Conservation (phyloP, 2,113 vertebrate species). For the Rhinolophus ferrumequinum region DNA sequence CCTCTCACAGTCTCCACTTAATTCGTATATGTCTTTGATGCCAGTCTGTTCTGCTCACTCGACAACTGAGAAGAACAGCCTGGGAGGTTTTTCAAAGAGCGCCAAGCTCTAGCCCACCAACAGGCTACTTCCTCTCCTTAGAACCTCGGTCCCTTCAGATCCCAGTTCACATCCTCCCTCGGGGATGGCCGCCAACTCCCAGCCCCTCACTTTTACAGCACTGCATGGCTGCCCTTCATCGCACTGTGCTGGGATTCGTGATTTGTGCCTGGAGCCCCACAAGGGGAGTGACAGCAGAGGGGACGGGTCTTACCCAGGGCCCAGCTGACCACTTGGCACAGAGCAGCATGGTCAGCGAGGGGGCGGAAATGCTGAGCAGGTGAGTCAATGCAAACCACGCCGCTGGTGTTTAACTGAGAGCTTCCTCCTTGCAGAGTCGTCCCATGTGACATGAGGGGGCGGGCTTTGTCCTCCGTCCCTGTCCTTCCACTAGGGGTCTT, state of each 20-base stretch:
- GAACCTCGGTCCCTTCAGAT: not conserved
- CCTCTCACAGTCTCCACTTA: not conserved
- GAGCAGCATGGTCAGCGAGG: not conserved
- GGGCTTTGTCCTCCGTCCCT: not conserved
- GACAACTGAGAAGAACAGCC: too few relatives aligned
- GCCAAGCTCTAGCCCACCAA: not conserved
- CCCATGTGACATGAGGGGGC: rapidly evolving
- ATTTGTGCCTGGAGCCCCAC: not conserved
- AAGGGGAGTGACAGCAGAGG: not conserved
- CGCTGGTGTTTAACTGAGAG: not conserved
- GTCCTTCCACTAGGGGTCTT: not conserved
- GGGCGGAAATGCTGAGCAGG: too few relatives aligned
- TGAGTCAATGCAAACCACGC: not conserved
- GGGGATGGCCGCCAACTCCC: not conserved
- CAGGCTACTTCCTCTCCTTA: rapidly evolving
- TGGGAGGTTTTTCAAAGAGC: too few relatives aligned
- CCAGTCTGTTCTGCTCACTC: not conserved
- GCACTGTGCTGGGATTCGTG: not conserved
- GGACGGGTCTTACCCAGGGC: rapidly evolving
- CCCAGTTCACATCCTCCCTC: not conserved
- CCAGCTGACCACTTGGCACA: not conserved
- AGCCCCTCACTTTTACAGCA: rapidly evolving
- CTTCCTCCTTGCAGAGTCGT: not conserved
- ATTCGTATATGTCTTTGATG: not conserved
- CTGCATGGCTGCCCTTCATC: rapidly evolving